phyloP scores from a whole-genome alignment of 2,113 vertebrate genomes.

The Chitala chitala region DNA sequence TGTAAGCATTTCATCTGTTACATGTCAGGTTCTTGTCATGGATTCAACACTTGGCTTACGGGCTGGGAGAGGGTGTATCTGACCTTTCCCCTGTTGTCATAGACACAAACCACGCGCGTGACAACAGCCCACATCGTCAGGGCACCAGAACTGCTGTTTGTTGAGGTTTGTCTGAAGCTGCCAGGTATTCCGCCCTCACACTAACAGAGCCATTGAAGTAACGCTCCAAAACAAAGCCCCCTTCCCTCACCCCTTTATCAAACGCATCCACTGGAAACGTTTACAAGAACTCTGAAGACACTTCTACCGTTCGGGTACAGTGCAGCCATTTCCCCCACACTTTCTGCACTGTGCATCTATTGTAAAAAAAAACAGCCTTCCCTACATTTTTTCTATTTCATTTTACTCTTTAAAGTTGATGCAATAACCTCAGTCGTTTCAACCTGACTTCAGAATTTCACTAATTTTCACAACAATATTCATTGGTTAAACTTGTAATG shows the following conservation, averaged over 20 bases:
- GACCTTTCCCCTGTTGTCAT: slow-evolving; percentile 18
- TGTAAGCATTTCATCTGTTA: not conserved
- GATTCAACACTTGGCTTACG: slow-evolving; percentile 5
- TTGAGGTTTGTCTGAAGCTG: slow-evolving; percentile 33
- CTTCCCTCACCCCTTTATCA: slow-evolving; percentile 75
- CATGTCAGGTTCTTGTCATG: slow-evolving; percentile 3
- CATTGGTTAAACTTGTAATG: no score
- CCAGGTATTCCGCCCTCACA: slow-evolving; percentile 53
- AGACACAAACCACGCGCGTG: slow-evolving; percentile 3
- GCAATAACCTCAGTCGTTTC: no score
- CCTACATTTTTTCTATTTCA: no score
- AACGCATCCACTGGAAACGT: slow-evolving; percentile 75
- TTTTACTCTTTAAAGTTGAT: no score
- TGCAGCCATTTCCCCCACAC: no score
- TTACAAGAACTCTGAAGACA: slow-evolving; percentile 51
- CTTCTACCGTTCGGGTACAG: no score
- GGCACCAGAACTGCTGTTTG: slow-evolving; percentile 52
- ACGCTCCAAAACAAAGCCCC: slow-evolving; percentile 54
- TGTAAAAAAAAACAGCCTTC: slow-evolving; percentile 7
- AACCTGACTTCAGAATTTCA: no score
- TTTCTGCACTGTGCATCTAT: no score
- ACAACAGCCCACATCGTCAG: slow-evolving; percentile 30
- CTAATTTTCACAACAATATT: no score
- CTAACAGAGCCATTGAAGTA: slow-evolving; percentile 48
- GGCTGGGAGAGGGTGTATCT: not conserved